These are phyloP conservation scores for Chaenodraco wilsoni DNA, from an alignment of 2,797 vertebrate species.

Conservation along the genomic window DNA sequence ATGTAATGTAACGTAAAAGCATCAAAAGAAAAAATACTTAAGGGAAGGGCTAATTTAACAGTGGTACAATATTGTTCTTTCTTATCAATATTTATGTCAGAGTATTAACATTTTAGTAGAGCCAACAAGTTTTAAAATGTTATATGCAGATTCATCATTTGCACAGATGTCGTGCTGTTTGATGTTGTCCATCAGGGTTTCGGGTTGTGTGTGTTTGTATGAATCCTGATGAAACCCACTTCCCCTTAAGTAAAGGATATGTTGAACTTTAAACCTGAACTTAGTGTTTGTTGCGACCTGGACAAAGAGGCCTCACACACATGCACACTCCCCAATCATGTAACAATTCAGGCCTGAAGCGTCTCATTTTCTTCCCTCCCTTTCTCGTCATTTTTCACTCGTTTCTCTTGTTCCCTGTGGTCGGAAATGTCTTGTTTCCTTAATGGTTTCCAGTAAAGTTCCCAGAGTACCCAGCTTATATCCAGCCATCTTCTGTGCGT, in stretches of 20 bases:
- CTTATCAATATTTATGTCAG: too few relatives aligned
- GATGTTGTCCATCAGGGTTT: neutral
- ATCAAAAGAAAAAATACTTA: too few relatives aligned
- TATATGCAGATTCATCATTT: neutral
- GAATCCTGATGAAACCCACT: neutral
- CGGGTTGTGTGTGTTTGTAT: neutral
- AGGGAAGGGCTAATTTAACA: too few relatives aligned
- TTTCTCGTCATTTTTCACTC: slow-evolving; percentile 56
- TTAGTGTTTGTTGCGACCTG: slow-evolving; percentile 35
- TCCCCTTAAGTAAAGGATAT: neutral
- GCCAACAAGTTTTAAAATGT: too few relatives aligned
- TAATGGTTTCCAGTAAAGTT: slow-evolving; percentile 83
- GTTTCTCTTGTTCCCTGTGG: slow-evolving; percentile 71
- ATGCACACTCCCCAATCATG: slow-evolving; percentile 40
- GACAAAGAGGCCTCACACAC: slow-evolving; percentile 43
- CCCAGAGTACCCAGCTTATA: slow-evolving; percentile 68
- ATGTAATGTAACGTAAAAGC: too few relatives aligned
- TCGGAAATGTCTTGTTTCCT: slow-evolving; percentile 83
- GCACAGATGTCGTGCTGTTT: neutral
- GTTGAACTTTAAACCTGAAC: neutral
- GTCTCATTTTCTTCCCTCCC: slow-evolving; percentile 40
- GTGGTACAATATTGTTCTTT: too few relatives aligned
- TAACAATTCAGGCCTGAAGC: slow-evolving; percentile 58
- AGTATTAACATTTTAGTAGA: too few relatives aligned
- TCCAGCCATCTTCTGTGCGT: slow-evolving; percentile 59